Evolutionary conservation across 2,113 vertebrate genomes (phyloP), one percentile per base, ranked within the genome.

Genomic region (Ciconia stormi): DNA sequence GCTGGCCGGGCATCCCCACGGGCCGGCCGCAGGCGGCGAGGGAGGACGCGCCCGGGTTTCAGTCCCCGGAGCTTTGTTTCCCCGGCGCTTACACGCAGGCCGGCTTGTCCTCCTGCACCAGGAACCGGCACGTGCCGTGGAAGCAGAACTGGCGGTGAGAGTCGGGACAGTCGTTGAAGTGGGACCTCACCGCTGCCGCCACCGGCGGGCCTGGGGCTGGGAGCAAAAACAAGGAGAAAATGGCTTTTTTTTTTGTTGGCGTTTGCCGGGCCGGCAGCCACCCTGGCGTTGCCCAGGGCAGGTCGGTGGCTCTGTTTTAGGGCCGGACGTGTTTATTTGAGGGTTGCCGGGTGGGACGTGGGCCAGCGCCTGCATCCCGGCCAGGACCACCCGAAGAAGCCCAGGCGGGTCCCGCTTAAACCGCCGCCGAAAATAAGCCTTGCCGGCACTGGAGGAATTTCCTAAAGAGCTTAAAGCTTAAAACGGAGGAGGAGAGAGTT

Each of bases 51-150:
- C 34, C 19, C 2, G 27, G 65, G 16, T 10, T 21, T 10, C 22
- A 29, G 34, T 30, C 3, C 4, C 3, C 2, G 53, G 13, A 13
- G 14, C 9, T 29, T 15, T 15, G 44, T 44, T 44, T 4, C 23
- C 23, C 23, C 4, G 1, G 20, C 47, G 71, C 95, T 96, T n/a
- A 96, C 96, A 96, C 94, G 6, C 96, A 96, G 0, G 96, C 96
- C 0, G 96, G 94, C 16, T 94, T 96, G 23, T 96, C 94, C 92
- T 96, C 96, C 89, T 96, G 96, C 5, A 96, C 80, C 80, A 96
- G 87, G 90, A 96, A 96, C 46, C 96, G 50, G 80, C 96, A 96
- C 30, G 96, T 89, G 59, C 94, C 96, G 3, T 94, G 96, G 94
- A 94, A 95, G 82, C 94, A 95, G 87, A 96, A 96, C 26, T 95